A percentile compares a stretch with the other conserved stretches of the same genome.
Conservation (phyloP, 2,113 vertebrate species). For the Sinocyclocheilus grahami region DNA sequence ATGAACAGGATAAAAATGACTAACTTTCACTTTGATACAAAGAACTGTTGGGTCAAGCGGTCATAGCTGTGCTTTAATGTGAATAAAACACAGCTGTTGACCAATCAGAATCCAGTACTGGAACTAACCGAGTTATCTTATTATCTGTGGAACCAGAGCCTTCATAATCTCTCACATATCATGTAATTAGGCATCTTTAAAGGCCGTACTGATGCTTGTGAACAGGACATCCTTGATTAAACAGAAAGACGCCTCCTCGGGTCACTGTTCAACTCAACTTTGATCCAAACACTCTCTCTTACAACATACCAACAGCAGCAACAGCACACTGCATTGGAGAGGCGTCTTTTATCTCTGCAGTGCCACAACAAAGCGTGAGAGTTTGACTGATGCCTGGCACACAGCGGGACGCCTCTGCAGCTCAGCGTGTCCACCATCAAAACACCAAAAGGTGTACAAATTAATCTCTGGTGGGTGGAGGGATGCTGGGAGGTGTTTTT, state of each 20-base stretch:
- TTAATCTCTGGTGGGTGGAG: constrained; percentile 21
- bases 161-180: background rate
- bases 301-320: background rate
- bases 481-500: constrained; percentile 7
- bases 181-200: constrained; percentile 13
- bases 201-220: background rate
- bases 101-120: background rate
- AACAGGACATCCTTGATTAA: constrained; percentile 14
- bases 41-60: no score
- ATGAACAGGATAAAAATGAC: background rate
- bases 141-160: background rate
- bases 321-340: background rate
- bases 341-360: constrained; percentile 42
- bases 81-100: background rate
- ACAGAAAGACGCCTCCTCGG: constrained; percentile 11
- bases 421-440: background rate
- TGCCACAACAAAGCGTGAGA: constrained; percentile 2
- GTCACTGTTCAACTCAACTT: constrained; percentile 29
- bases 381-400: constrained; percentile 13
- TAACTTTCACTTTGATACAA: background rate
- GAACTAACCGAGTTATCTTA: background rate
- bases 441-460: background rate
- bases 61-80: no score
- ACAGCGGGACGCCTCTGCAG: constrained; percentile 45
- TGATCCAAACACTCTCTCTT: constrained; percentile 41